Evolutionary conservation across 2,113 vertebrate genomes (phyloP).

Genomic region (Osmerus mordax): DNA sequence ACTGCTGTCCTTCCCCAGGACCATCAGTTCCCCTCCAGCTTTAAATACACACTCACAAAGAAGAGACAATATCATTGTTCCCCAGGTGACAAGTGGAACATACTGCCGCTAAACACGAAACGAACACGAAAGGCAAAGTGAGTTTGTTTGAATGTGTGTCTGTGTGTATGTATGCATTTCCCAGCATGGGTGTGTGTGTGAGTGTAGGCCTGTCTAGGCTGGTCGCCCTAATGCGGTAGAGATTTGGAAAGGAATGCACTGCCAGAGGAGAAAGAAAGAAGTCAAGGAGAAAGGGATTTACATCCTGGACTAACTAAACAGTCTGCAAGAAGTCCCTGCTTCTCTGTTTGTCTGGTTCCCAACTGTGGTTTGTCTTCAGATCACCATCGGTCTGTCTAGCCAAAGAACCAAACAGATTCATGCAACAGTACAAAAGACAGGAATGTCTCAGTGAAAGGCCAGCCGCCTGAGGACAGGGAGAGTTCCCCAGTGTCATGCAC

Average conservation of each 20-base stretch:
- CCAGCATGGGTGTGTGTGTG: background rate
- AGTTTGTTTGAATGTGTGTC: background rate
- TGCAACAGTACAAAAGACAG: too few species aligned
- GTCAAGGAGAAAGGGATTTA: constrained; percentile 6
- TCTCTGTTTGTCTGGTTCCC: background rate
- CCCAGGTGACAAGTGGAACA: background rate
- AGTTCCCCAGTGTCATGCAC: too few species aligned
- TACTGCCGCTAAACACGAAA: background rate
- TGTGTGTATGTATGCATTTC: background rate
- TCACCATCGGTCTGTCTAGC: background rate
- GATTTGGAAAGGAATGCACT: constrained; percentile 14
- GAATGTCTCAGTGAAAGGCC: too few species aligned
- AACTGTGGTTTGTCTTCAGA: too few species aligned
- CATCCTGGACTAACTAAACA: background rate
- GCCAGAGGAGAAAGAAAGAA: background rate
- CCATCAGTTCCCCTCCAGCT: background rate
- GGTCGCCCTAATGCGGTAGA: background rate
- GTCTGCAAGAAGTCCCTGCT: background rate
- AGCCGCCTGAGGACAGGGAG: too few species aligned
- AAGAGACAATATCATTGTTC: constrained; percentile 1
- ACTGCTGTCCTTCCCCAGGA: background rate
- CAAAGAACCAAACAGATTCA: too few species aligned
- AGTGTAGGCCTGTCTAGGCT: background rate
- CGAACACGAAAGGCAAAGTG: background rate
- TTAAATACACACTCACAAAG: background rate